These are phyloP conservation scores for Nothoprocta perdicaria DNA, from an alignment of 2,113 vertebrate species.

Conservation along the genomic window DNA sequence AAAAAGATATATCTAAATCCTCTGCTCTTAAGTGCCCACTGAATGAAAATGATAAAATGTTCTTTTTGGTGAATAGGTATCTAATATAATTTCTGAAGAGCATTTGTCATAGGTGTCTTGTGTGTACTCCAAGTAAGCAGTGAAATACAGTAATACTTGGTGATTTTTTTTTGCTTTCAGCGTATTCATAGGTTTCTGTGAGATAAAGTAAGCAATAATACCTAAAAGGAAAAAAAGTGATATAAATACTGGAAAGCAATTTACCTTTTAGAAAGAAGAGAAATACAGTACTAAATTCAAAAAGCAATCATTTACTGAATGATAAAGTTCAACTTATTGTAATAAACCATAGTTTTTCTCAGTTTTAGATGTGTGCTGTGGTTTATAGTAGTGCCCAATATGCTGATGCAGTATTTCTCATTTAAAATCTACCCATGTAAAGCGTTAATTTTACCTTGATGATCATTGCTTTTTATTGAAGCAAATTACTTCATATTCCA, in stretches of 20 bases:
- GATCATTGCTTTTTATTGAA: conserved; percentile 54
- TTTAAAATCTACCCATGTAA: conserved; percentile 59
- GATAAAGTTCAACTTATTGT: conserved; percentile 25
- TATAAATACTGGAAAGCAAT: conserved; percentile 12
- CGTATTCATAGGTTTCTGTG: conserved; percentile 41
- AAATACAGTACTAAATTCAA: background rate
- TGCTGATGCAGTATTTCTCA: conserved; percentile 62
- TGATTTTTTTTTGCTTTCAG: background rate
- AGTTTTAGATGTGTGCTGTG: background rate
- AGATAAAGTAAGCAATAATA: conserved; percentile 21
- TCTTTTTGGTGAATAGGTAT: background rate
- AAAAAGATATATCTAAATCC: background rate
- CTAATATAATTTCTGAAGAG: conserved; percentile 56
- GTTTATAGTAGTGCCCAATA: conserved; percentile 28
- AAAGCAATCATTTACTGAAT: conserved; percentile 28
- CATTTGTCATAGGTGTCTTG: conserved; percentile 22
- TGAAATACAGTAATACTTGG: background rate
- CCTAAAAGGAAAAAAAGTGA: background rate
- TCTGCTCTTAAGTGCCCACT: conserved; percentile 46
- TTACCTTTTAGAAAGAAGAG: background rate
- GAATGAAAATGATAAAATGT: conserved; percentile 65
- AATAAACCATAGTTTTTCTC: conserved; percentile 18
- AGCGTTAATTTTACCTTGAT: conserved; percentile 65
- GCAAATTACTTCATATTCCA: conserved; percentile 46
- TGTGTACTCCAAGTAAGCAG: background rate